A percentile compares a stretch with the other conserved stretches of the same genome.
Evolutionary conservation across 1,140 invertebrate genomes (phyloP).

Genomic region (Armadillidium nasatum): DNA sequence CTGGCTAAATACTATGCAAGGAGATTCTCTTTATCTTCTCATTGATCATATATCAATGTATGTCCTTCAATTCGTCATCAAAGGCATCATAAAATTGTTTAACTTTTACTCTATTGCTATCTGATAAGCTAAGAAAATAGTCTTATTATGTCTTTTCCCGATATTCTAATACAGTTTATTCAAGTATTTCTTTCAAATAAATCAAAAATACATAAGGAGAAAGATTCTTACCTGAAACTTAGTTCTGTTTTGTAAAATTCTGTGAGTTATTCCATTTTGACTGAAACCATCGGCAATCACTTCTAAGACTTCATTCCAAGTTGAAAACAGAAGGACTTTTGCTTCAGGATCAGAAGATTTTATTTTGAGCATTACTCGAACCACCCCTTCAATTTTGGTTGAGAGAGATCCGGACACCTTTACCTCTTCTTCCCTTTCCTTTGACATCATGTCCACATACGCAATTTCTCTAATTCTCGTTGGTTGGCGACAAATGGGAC

Average conservation of each 20-base stretch:
- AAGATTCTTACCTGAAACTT: constrained; percentile 56
- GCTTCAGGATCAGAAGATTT: constrained; percentile 55
- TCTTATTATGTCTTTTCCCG: no score
- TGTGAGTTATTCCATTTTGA: constrained; percentile 58
- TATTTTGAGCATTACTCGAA: constrained; percentile 59
- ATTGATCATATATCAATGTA: no score
- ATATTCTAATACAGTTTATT: neutral
- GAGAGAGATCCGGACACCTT: constrained; percentile 59
- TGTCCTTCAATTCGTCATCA: no score
- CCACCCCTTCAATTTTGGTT: constrained; percentile 66
- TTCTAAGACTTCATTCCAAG: constrained; percentile 62
- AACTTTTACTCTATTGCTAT: no score
- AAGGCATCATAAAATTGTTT: no score
- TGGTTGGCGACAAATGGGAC: constrained; percentile 63
- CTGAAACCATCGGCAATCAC: constrained; percentile 58
- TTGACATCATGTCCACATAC: constrained; percentile 56
- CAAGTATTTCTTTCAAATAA: no score
- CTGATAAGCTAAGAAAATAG: no score
- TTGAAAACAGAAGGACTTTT: constrained; percentile 70
- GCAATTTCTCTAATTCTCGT: constrained; percentile 57
- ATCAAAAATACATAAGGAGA: neutral
- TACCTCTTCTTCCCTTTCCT: constrained; percentile 45
- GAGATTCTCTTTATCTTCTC: no score
- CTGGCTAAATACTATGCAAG: no score
- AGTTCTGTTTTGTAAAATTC: constrained; percentile 47